phyloP scores from a whole-genome alignment of 2,888 invertebrate genomes.

The Prosopocoilus inquinatus region DNA sequence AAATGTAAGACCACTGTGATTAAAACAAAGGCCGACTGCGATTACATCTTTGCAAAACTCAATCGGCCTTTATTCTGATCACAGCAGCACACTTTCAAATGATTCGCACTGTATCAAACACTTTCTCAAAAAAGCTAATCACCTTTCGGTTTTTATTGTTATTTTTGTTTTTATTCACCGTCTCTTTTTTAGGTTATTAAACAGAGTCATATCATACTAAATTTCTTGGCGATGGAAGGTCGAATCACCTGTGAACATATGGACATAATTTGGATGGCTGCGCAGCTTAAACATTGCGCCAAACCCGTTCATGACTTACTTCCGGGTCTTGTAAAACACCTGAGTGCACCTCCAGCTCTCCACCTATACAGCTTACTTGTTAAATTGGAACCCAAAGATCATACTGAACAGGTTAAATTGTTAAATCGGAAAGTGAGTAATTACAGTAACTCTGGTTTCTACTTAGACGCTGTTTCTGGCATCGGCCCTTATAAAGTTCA shows the following conservation, averaged over 20 bases:
- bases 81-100: too few species aligned
- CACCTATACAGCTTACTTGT: conserved; percentile 87
- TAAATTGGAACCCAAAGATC: conserved; percentile 84
- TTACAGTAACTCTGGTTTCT: not conserved
- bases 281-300: conserved; percentile 92
- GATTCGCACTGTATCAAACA: too few species aligned
- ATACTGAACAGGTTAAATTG: conserved; percentile 76
- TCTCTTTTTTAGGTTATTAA: conserved; percentile 83
- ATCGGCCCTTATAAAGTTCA: conserved; percentile 84
- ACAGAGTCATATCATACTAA: conserved; percentile 89
- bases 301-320: conserved; percentile 90
- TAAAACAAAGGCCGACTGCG: too few species aligned
- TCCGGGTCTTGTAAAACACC: conserved; percentile 84
- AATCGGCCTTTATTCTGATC: too few species aligned
- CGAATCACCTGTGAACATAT: conserved; percentile 87
- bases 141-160: too few species aligned
- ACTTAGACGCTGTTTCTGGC: conserved; percentile 82
- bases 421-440: not conserved
- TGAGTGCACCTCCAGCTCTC: conserved; percentile 83
- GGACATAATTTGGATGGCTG: conserved; percentile 92
- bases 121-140: too few species aligned
- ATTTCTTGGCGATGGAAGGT: conserved; percentile 90
- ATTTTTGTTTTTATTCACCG: too few species aligned
- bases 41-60: too few species aligned
- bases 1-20: too few species aligned